Conservation (phyloP, 2,113 vertebrate species). For the Zapornia atra region DNA sequence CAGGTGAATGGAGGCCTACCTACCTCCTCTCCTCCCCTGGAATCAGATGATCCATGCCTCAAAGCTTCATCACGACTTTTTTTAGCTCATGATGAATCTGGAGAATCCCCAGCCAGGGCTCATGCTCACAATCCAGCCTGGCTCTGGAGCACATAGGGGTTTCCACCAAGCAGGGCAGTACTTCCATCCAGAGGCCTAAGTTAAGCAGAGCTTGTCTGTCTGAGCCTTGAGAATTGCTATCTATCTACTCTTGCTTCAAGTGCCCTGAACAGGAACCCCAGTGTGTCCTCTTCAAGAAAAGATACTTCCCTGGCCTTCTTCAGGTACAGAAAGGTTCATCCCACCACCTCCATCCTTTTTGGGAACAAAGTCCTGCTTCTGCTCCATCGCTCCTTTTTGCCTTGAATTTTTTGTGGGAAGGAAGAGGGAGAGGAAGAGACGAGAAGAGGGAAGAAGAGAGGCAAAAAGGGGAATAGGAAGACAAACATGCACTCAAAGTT, state of each 20-base stretch:
- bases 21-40: not conserved
- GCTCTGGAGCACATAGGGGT: not conserved
- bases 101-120: not conserved
- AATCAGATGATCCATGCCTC: not conserved
- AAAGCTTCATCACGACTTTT: not conserved
- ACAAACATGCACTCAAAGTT: not conserved
- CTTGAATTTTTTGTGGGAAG: not conserved
- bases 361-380: not conserved
- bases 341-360: not conserved
- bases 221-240: not conserved
- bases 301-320: not conserved
- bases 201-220: not conserved
- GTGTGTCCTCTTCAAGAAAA: not conserved
- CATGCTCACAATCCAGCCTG: not conserved
- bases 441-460: too few relatives aligned
- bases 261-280: not conserved
- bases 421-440: not conserved
- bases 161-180: not conserved
- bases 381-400: not conserved
- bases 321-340: not conserved
- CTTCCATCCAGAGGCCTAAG: not conserved
- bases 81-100: not conserved
- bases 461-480: accelerated
- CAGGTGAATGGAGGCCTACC: too few relatives aligned
- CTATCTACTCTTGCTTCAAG: not conserved